Base-by-base conservation (phyloP, 2,888 invertebrate species). In the Noctuana brunneofusca region DNA sequence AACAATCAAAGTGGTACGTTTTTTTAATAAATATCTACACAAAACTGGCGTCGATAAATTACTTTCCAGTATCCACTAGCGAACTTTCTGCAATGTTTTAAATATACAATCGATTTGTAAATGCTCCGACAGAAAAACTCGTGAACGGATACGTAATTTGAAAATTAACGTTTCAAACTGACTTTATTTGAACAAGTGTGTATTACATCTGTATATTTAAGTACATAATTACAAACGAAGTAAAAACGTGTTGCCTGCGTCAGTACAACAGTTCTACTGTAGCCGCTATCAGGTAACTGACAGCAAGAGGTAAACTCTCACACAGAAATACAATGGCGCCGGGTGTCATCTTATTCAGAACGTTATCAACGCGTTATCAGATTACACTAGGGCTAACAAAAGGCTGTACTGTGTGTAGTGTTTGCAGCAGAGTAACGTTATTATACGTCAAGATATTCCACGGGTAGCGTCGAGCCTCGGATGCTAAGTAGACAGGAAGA, bases 361-460 rank as follows among this genome's bases (percentile, higher is more conserved):
- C 46, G 35, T 66, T 67, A 69, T 69, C 69, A 59, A 27, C 14
- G 30, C n/a, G 54, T 50, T 63, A 63, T 68, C 68, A 55, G 49
- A 55, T 38, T 35, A 49, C 54, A 4, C 2, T 46, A 59, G 53
- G 59, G 59, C 43, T 59, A 16, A n/a, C 24, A 20, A 48, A 12
- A 35, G 3, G 27, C 27, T 27, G 27, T 27, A 27, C 6, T 8
- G 27, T 27, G n/a, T n/a, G n/a, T n/a, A n/a, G n/a, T n/a, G n/a
- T n/a, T n/a, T n/a, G n/a, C n/a, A n/a, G n/a, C n/a, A n/a, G n/a
- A n/a, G n/a, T n/a, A n/a, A n/a, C n/a, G n/a, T n/a, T n/a, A n/a
- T n/a, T n/a, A n/a, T n/a, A n/a, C n/a, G n/a, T n/a, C n/a, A n/a
- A n/a, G n/a, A n/a, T n/a, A n/a, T n/a, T n/a, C n/a, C n/a, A n/a